These are phyloP conservation scores for Emydura subglobosa DNA, from an alignment of 2,113 vertebrate species.

Conservation along the genomic window DNA sequence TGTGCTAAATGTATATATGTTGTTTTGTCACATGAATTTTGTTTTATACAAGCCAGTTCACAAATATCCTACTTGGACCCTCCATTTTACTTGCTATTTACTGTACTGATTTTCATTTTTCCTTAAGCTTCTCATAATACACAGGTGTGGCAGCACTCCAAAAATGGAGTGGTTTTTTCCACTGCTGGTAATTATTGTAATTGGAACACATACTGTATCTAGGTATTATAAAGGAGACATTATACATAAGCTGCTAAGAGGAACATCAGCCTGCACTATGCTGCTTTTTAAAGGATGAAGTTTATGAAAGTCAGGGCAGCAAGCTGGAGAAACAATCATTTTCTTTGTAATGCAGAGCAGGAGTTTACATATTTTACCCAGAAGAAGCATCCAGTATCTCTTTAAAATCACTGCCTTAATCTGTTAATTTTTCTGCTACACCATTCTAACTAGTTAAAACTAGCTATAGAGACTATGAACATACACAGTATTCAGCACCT, in stretches of 20 bases:
- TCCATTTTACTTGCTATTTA: background rate
- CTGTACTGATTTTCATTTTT: background rate
- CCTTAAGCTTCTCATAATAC: conserved; percentile 19
- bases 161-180: conserved; percentile 10
- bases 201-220: conserved; percentile 45
- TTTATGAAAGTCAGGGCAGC: conserved; percentile 35
- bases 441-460: background rate
- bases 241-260: conserved; percentile 48
- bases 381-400: background rate
- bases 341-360: conserved; percentile 49
- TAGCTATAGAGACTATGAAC: background rate
- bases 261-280: conserved; percentile 47
- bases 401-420: background rate
- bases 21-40: background rate
- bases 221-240: conserved; percentile 42
- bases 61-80: background rate
- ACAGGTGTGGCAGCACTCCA: background rate
- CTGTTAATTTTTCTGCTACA: background rate
- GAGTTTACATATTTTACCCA: background rate
- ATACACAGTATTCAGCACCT: background rate
- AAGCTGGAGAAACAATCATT: conserved; percentile 41
- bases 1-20: background rate
- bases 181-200: conserved; percentile 14
- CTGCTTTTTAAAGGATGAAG: conserved; percentile 31
- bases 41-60: background rate